A percentile compares a stretch with the other conserved stretches of the same genome.
These are phyloP conservation scores for Ecliptopera silaceata DNA, from an alignment of 2,888 invertebrate species.

Conservation along the genomic window DNA sequence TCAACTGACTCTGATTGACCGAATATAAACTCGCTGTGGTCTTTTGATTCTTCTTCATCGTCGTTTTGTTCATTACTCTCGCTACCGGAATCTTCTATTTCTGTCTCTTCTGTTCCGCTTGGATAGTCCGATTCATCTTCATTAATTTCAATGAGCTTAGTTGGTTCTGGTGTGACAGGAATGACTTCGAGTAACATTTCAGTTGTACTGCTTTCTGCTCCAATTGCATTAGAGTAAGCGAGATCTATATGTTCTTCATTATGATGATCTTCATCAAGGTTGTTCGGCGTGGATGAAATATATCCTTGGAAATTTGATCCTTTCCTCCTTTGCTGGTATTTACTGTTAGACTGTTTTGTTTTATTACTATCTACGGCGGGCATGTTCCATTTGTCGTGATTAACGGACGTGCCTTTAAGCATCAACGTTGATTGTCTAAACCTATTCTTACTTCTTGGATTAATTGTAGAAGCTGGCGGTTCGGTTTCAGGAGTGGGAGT, in stretches of 20 bases:
- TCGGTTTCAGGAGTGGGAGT: slow-evolving; percentile 36
- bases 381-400: slow-evolving; percentile 71
- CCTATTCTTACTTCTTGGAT: slow-evolving; percentile 62
- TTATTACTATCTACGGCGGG: slow-evolving; percentile 30
- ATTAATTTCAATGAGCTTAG: slow-evolving; percentile 44
- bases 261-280: slow-evolving; percentile 44
- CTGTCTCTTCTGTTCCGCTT: slow-evolving; percentile 24
- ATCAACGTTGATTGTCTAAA: slow-evolving; percentile 72
- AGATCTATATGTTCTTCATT: slow-evolving; percentile 51
- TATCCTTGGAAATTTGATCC: slow-evolving; percentile 75
- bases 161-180: slow-evolving; percentile 32
- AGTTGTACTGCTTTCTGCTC: slow-evolving; percentile 31
- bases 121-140: slow-evolving; percentile 37
- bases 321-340: slow-evolving; percentile 59
- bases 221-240: slow-evolving; percentile 36
- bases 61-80: slow-evolving; percentile 36
- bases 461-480: slow-evolving; percentile 39
- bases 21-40: slow-evolving; percentile 61
- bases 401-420: slow-evolving; percentile 74
- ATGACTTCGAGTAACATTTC: slow-evolving; percentile 34
- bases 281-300: slow-evolving; percentile 52
- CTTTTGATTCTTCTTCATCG: slow-evolving; percentile 49
- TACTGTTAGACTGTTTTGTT: slow-evolving; percentile 28
- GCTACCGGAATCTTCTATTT: slow-evolving; percentile 15
- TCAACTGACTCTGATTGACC: slow-evolving; percentile 39